Conservation (phyloP, 2,888 invertebrate species). For the Lithosia quadra region DNA sequence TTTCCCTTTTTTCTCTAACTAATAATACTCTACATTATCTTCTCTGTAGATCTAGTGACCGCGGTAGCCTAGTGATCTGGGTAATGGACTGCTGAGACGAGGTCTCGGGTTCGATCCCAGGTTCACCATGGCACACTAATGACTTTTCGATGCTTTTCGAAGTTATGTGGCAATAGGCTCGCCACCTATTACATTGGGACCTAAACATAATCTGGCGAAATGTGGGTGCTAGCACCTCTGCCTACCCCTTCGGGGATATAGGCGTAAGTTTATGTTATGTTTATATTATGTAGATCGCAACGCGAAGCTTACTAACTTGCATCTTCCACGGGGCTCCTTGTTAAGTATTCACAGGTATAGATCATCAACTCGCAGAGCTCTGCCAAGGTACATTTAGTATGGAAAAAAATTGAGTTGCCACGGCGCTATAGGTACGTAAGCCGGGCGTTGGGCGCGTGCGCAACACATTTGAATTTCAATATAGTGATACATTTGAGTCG, state of each 20-base stretch:
- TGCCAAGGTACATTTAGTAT: not conserved
- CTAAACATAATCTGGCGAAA: too few species aligned
- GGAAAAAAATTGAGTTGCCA: constrained; percentile 1
- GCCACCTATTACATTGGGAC: too few species aligned
- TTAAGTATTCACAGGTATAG: not conserved
- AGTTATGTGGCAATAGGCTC: too few species aligned
- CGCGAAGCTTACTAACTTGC: not conserved
- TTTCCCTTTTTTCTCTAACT: not conserved
- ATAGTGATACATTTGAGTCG: constrained; percentile 37
- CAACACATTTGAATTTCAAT: constrained; percentile 49
- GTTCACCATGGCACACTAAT: too few species aligned
- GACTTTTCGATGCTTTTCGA: too few species aligned
- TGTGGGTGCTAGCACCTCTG: too few species aligned
- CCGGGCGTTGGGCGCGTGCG: constrained; percentile 10
- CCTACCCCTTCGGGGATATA: too few species aligned
- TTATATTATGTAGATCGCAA: not conserved
- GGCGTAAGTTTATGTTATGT: too few species aligned
- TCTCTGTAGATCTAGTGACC: too few species aligned
- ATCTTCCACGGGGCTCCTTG: not conserved
- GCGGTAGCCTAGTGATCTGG: too few species aligned
- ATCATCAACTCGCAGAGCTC: not conserved
- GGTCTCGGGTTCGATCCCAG: too few species aligned
- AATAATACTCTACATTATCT: not conserved
- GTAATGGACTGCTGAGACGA: too few species aligned
- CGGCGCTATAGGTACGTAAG: not conserved